phyloP scores from a whole-genome alignment of 2,888 invertebrate species.

The Eupithecia abbreviata region DNA sequence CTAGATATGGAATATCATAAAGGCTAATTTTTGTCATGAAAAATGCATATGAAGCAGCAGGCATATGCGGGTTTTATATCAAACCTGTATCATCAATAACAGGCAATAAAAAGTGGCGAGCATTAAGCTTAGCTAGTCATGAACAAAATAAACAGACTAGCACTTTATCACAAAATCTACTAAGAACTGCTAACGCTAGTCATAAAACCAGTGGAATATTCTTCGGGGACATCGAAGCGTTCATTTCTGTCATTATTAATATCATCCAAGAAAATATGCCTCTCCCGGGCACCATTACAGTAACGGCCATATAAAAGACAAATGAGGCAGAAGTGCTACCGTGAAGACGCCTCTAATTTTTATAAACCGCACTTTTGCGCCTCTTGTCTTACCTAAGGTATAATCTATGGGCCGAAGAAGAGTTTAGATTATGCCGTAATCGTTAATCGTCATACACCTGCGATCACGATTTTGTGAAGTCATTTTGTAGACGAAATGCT shows the following conservation, averaged over 20 bases:
- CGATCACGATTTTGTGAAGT: neutral
- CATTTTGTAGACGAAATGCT: neutral
- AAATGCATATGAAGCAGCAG: neutral
- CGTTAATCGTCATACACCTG: neutral
- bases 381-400: constrained; percentile 41
- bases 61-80: neutral
- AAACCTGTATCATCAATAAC: neutral
- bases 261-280: constrained; percentile 61
- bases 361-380: constrained; percentile 50
- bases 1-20: neutral
- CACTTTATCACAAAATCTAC: constrained; percentile 8
- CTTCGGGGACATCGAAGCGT: constrained; percentile 54
- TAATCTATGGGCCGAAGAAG: constrained; percentile 6
- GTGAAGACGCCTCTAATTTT: constrained; percentile 57
- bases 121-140: neutral
- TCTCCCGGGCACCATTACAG: constrained; percentile 62
- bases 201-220: constrained; percentile 50
- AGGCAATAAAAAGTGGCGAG: neutral
- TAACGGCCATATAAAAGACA: constrained; percentile 69
- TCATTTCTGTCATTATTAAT: constrained; percentile 65
- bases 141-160: constrained; percentile 11
- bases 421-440: neutral
- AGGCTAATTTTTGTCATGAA: neutral
- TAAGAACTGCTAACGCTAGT: constrained; percentile 33
- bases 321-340: constrained; percentile 63